phyloP scores from a whole-genome alignment of 2,797 vertebrate species.

The Chanos chanos region DNA sequence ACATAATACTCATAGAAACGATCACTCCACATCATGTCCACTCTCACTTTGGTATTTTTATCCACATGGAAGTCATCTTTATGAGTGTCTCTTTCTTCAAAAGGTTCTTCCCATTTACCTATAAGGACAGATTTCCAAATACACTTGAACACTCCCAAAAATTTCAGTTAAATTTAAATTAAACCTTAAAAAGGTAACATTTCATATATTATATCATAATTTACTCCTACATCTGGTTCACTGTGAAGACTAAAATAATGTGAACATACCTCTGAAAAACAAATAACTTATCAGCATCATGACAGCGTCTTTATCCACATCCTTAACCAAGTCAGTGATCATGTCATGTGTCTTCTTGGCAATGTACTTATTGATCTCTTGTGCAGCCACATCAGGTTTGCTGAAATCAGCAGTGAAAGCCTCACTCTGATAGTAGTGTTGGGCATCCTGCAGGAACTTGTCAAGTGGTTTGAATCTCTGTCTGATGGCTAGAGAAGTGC shows the following conservation, averaged over 20 bases:
- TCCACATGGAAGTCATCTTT: constrained; percentile 75
- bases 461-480: constrained; percentile 53
- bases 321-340: constrained; percentile 79
- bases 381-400: constrained; percentile 56
- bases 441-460: constrained; percentile 66
- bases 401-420: constrained; percentile 71
- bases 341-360: constrained; percentile 79
- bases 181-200: neutral
- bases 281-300: constrained; percentile 84
- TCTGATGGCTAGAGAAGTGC: constrained; percentile 66
- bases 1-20: constrained; percentile 73
- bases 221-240: too few relatives aligned
- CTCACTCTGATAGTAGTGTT: constrained; percentile 69
- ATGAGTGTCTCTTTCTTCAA: constrained; percentile 69
- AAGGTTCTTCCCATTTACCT: constrained; percentile 84
- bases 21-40: constrained; percentile 85
- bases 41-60: constrained; percentile 66
- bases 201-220: neutral
- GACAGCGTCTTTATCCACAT: constrained; percentile 67
- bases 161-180: neutral
- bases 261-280: constrained; percentile 87
- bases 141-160: neutral
- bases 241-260: too few relatives aligned
- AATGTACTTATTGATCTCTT: constrained; percentile 77
- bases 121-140: too few relatives aligned